Evolutionary conservation across 2,113 vertebrate species (phyloP).

Genomic region (Heterochromis multidens): DNA sequence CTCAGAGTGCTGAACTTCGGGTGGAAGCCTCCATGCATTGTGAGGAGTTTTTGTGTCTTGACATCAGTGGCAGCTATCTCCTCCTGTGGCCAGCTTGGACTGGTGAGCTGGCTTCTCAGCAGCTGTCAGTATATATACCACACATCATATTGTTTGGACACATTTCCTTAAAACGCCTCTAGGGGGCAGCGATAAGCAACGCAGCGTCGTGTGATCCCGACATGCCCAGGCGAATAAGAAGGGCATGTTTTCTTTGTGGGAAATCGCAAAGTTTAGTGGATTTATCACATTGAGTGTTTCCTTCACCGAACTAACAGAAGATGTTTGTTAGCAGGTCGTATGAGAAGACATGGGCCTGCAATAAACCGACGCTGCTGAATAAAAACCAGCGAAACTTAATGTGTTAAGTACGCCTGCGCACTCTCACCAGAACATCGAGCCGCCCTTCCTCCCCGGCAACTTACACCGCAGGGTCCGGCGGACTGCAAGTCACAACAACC

Average conservation of each 20-base stretch:
- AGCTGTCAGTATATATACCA: too few relatives aligned
- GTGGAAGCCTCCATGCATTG: too few relatives aligned
- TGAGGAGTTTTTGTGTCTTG: too few relatives aligned
- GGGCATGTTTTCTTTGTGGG: background rate
- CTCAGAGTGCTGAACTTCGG: too few relatives aligned
- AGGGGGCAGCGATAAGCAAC: background rate
- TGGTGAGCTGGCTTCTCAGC: background rate
- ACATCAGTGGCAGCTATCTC: too few relatives aligned
- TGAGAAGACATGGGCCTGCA: background rate
- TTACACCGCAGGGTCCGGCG: slow-evolving; percentile 54
- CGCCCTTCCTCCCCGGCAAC: slow-evolving; percentile 60
- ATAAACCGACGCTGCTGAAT: background rate
- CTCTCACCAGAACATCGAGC: slow-evolving; percentile 11
- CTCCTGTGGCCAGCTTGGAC: background rate
- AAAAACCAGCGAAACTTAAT: background rate
- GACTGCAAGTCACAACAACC: slow-evolving; percentile 50
- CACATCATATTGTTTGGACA: background rate
- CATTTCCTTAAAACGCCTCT: background rate
- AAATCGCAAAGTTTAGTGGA: background rate
- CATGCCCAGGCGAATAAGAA: background rate
- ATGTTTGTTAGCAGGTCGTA: fast-evolving
- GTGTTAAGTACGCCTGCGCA: slow-evolving; percentile 53
- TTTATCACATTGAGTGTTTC: background rate
- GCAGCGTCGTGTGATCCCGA: too few relatives aligned
- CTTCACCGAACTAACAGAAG: background rate